Percentiles rank a stretch among this genome's conserved stretches.
Conservation (phyloP, 2,888 invertebrate genomes). For the Pogonocherus hispidulus region DNA sequence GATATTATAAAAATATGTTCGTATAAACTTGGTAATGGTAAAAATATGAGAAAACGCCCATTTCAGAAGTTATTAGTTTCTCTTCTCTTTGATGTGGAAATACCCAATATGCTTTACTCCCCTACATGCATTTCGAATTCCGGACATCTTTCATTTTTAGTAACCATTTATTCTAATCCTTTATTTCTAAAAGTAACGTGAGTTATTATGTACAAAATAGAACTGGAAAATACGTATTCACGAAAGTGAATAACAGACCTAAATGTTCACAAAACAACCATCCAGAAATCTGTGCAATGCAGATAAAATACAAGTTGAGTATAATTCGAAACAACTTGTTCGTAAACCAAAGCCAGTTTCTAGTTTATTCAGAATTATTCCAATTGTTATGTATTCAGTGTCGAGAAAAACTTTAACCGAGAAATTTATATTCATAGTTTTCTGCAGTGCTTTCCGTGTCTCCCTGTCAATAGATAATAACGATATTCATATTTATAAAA, state of each 20-base stretch:
- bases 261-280: not conserved
- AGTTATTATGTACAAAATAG: not conserved
- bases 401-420: conserved; percentile 3
- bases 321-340: not conserved
- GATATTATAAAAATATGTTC: not conserved
- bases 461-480: conserved; percentile 39
- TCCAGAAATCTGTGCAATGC: not conserved
- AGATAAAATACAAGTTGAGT: not conserved
- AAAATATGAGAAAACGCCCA: not conserved
- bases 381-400: conserved; percentile 2
- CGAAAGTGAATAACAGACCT: not conserved
- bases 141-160: not conserved
- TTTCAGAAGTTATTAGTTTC: not conserved
- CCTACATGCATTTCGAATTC: not conserved
- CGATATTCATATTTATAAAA: conserved; percentile 47
- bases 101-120: not conserved
- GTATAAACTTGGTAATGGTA: not conserved
- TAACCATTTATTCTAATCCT: too few relatives aligned
- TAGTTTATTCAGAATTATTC: conserved; percentile 11
- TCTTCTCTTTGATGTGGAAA: not conserved
- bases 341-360: not conserved
- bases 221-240: not conserved
- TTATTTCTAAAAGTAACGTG: not conserved
- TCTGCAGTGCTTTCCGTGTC: conserved; percentile 25
- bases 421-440: conserved; percentile 38